These are phyloP conservation scores for Diorhabda elongata DNA, from an alignment of 1,140 invertebrate species.

Conservation along the genomic window DNA sequence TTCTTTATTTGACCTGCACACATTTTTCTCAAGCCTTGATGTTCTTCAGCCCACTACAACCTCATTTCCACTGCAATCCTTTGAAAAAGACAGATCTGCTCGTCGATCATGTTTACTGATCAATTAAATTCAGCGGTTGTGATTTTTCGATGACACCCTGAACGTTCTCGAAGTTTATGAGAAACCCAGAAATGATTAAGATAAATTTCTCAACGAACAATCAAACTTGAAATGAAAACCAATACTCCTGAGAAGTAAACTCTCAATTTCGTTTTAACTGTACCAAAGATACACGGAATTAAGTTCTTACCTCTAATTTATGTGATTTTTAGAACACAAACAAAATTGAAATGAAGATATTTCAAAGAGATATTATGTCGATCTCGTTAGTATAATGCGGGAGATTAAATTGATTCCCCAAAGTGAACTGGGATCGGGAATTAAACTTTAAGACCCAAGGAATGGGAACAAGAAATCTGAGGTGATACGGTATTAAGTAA, in stretches of 20 bases:
- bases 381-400: not conserved
- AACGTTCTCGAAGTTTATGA: no score
- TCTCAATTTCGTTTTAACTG: not conserved
- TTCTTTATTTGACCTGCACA: no score
- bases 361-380: constrained; percentile 2
- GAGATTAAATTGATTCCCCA: constrained; percentile 1
- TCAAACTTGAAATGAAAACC: not conserved
- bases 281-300: not conserved
- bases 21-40: no score
- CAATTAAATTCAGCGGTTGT: no score
- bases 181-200: no score
- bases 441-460: not conserved
- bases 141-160: no score
- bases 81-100: no score
- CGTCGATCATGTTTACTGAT: no score
- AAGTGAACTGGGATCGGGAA: not conserved
- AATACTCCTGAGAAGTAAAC: not conserved
- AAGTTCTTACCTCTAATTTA: constrained; percentile 3
- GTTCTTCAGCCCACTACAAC: no score
- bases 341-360: not conserved
- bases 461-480: not conserved
- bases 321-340: not conserved
- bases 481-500: not conserved
- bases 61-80: no score
- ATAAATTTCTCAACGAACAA: not conserved